Evolutionary conservation across 1,140 invertebrate species (phyloP), one percentile per base, ranked within the genome.

Genomic region (Drosophila cardini): DNA sequence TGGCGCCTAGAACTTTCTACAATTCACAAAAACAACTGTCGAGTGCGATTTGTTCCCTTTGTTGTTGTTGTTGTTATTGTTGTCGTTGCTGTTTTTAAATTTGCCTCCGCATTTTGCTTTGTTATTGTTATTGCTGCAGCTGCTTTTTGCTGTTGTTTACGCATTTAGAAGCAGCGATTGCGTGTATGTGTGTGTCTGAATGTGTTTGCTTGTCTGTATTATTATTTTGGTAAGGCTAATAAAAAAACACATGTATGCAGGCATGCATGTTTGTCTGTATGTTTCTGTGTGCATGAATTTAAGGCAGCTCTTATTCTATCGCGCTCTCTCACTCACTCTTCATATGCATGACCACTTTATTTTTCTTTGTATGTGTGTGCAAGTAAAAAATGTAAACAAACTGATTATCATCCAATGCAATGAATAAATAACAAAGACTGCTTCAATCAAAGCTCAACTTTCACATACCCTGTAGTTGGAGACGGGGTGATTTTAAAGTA

Each of bases 361-460:
- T 58, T 78, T 71, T 72, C 70, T 57, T 53, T 30, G 21, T 34
- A 30, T 15, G 48, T 60, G 15, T 78, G 71, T 76, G 74, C 80
- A 82, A 85, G 83, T 90, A 82, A 91, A 91, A 90, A 90, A 91
- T 91, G 89, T 90, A 91, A 91, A 90, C 89, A 91, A 91, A 91
- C 87, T 91, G 89, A 91, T 91, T 91, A 91, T 91, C 89, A 90
- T 86, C 80, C 80, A 85, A 89, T 79, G 76, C 89, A 91, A 90
- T 82, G 83, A 87, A 90, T 89, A 90, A 91, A 90, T 85, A 90
- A 91, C 78, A 72, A 73, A 84, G 76, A 77, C 64, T 57, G 65
- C 70, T 71, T 70, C 16, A 53, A 55, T 36, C 30, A 8, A 36
- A 55, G 1, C 52, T 21, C 15, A 36, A 38, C 34, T 18, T 9